These are phyloP conservation scores for Thaumetopoea pityocampa DNA, from an alignment of 1,140 invertebrate genomes.

Conservation along the genomic window DNA sequence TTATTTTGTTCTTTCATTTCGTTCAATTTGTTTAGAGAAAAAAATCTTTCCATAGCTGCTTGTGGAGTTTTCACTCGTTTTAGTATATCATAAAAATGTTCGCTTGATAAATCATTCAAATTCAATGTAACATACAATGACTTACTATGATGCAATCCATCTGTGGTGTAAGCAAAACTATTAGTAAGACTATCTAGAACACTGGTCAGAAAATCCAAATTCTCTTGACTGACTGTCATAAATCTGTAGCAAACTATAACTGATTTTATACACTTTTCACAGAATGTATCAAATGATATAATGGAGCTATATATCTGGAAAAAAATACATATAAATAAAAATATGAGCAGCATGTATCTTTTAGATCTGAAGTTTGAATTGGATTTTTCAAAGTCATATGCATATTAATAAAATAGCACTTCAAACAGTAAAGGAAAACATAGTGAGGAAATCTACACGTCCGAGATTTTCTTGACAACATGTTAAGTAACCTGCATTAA, in stretches of 20 bases:
- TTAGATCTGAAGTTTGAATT: neutral
- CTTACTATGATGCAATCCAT: conserved; percentile 24
- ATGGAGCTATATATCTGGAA: conserved; percentile 39
- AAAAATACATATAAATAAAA: conserved; percentile 4
- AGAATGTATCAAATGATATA: conserved; percentile 34
- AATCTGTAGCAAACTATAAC: conserved; percentile 45
- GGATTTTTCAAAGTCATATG: too few species aligned
- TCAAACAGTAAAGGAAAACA: too few species aligned
- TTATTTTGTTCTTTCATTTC: conserved; percentile 14
- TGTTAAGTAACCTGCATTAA: too few species aligned
- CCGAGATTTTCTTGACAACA: too few species aligned
- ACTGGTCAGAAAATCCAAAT: conserved; percentile 28
- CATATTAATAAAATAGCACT: too few species aligned
- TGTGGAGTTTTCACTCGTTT: conserved; percentile 11
- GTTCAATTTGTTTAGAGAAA: conserved; percentile 20
- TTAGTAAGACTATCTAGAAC: conserved; percentile 25
- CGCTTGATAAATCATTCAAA: conserved; percentile 28
- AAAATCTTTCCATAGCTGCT: conserved; percentile 31
- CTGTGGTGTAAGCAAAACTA: conserved; percentile 27
- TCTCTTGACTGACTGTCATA: conserved; percentile 30
- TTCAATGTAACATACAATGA: conserved; percentile 42
- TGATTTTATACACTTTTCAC: conserved; percentile 35
- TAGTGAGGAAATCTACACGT: too few species aligned
- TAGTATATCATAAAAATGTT: conserved; percentile 40
- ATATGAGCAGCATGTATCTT: too few species aligned